Evolutionary conservation across 2,797 vertebrate genomes (phyloP).

Genomic region (Tinamus major): DNA sequence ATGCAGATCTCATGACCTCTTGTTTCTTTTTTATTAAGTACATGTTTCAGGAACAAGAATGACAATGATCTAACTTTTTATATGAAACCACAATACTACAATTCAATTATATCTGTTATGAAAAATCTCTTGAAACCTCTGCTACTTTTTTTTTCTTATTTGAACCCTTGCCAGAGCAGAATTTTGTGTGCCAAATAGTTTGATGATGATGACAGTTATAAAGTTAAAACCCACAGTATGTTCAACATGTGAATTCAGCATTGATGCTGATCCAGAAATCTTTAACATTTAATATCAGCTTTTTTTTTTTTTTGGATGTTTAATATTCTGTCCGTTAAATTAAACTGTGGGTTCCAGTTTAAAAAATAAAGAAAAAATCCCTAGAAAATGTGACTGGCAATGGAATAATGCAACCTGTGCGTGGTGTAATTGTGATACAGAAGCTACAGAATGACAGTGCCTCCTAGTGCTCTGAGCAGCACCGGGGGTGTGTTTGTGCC

Average conservation of each 20-base stretch:
- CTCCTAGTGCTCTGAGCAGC: slow-evolving; percentile 46
- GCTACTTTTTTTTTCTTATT: background rate
- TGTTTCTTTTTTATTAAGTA: background rate
- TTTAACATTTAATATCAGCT: background rate
- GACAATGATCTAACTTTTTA: background rate
- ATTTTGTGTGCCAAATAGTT: background rate
- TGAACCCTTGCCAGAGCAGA: background rate
- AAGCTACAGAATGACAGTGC: slow-evolving; percentile 45
- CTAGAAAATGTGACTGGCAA: background rate
- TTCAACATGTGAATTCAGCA: background rate
- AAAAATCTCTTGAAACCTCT: background rate
- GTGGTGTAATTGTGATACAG: background rate
- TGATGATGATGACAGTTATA: background rate
- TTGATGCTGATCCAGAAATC: background rate
- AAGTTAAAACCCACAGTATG: background rate
- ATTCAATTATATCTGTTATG: background rate
- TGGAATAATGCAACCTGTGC: background rate
- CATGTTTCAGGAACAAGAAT: background rate
- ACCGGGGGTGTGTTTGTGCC: background rate
- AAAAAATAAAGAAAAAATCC: background rate
- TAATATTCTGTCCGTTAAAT: background rate
- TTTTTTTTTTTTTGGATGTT: background rate
- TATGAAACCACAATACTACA: background rate
- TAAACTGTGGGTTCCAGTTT: background rate
- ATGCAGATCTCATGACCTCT: background rate